Percentiles rank a stretch among this genome's conserved stretches.
Conservation (phyloP, 1,140 invertebrate species). For the Microplitis demolitor region DNA sequence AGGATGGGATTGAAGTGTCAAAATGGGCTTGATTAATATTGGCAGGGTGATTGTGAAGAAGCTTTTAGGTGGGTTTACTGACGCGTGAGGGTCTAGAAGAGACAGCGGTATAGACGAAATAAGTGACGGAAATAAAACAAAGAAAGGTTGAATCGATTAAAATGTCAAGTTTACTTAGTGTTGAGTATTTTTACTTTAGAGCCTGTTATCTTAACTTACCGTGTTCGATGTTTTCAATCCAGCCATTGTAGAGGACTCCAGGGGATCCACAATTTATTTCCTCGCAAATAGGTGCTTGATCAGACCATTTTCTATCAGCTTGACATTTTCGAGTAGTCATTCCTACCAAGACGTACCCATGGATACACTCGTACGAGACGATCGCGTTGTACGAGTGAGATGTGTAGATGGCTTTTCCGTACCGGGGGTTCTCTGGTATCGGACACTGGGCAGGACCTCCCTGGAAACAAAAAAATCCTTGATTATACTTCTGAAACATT, state of each 20-base stretch:
- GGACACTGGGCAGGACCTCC: constrained; percentile 89
- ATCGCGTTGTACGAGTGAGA: constrained; percentile 93
- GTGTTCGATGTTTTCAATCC: constrained; percentile 89
- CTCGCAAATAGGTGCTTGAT: constrained; percentile 83
- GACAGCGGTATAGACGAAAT: too few relatives aligned
- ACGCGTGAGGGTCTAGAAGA: too few relatives aligned
- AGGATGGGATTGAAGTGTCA: too few relatives aligned
- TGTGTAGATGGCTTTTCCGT: constrained; percentile 89
- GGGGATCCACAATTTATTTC: constrained; percentile 95
- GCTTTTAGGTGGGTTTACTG: too few relatives aligned
- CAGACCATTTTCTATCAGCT: constrained; percentile 91
- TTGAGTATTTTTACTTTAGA: neutral
- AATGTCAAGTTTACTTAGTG: neutral
- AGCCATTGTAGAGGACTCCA: constrained; percentile 90
- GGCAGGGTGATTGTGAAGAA: too few relatives aligned
- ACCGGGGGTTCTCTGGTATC: constrained; percentile 82
- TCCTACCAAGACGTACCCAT: constrained; percentile 88
- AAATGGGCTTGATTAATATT: too few relatives aligned
- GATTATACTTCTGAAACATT: too few relatives aligned
- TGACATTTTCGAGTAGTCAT: constrained; percentile 85
- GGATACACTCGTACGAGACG: constrained; percentile 91
- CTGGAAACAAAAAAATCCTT: constrained; percentile 39
- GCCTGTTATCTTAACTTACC: constrained; percentile 38
- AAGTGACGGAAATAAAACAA: too few relatives aligned
- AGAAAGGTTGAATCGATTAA: too few relatives aligned